These are phyloP conservation scores for Trachelus iudaicus DNA, from an alignment of 2,888 invertebrate genomes.

Conservation along the genomic window DNA sequence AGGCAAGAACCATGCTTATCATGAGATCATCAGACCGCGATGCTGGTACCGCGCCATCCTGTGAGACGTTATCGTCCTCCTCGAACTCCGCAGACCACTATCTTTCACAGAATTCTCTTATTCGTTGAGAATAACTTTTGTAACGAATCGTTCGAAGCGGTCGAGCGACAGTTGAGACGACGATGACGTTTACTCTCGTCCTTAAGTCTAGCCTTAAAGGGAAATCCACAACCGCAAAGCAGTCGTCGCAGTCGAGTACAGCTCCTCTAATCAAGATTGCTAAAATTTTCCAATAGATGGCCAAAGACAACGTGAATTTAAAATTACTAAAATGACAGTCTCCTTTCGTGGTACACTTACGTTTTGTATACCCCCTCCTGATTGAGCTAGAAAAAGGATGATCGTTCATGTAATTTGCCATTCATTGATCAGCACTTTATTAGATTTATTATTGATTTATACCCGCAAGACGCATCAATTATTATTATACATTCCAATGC, in stretches of 20 bases:
- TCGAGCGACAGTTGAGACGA: neutral
- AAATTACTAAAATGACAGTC: neutral
- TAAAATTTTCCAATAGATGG: neutral
- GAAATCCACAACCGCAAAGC: neutral
- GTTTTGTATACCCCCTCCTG: neutral
- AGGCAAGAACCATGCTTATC: neutral
- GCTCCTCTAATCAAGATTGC: neutral
- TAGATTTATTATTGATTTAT: neutral
- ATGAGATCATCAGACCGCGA: neutral
- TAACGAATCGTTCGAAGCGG: neutral
- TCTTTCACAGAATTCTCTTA: neutral
- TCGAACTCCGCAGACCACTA: neutral
- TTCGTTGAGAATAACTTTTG: neutral
- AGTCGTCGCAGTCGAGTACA: neutral
- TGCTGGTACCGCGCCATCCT: neutral
- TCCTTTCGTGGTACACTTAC: neutral
- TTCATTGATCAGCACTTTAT: neutral
- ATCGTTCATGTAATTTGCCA: neutral
- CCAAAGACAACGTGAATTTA: neutral
- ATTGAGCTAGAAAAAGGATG: neutral
- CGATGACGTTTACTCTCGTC: neutral
- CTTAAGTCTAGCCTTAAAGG: neutral
- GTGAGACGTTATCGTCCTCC: neutral
- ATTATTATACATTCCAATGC: neutral
- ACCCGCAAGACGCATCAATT: neutral